Base-by-base conservation (phyloP, 2,888 invertebrate genomes). In the Stenolophus ochropezus region DNA sequence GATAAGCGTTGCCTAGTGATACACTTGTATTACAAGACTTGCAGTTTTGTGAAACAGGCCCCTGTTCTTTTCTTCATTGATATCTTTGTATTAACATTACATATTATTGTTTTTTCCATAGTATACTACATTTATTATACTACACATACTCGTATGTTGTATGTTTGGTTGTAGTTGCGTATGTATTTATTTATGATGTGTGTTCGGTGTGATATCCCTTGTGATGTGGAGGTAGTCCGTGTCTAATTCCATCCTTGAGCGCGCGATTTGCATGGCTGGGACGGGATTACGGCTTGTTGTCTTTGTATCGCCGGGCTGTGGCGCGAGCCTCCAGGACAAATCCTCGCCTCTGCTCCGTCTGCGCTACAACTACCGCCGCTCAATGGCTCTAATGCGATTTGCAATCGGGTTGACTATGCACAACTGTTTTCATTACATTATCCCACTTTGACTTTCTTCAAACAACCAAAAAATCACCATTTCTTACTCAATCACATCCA, bases 241-340 rank as follows among this genome's bases (percentile, higher is more conserved):
- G 25, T 18, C 18, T 61, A 77, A 61, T 77, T 61, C 33, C 61
- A 61, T 42, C 42, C 23, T 77, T 33, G 77, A 58, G 58, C 33
- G 61, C 21, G 4, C 21, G 77, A 77, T 77, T 77, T 77, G 77
- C 77, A 77, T 77, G 58, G 25, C 18, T 8, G 14, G 53, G n/a
- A 58, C 20, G 42, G 77, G 77, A 77, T 77, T 77, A 77, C 77
- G 47, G 77, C 77, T 77, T 77, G 77, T 77, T 77, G 77, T 77
- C 77, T 77, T 77, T 77, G 77, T 77, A 61, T 77, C 75, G 65
- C 33, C 73, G 21, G 21, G 65, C 23, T 47, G 42, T 20, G 25
- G 18, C 16, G 27, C 18, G 16, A 42, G 56, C 14, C 33, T 33
- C 18, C 27, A 11, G 75, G 16, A 42, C 27, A 25, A 65, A 27